Conservation (phyloP, 1,140 invertebrate genomes). For the Nasonia giraulti region DNA sequence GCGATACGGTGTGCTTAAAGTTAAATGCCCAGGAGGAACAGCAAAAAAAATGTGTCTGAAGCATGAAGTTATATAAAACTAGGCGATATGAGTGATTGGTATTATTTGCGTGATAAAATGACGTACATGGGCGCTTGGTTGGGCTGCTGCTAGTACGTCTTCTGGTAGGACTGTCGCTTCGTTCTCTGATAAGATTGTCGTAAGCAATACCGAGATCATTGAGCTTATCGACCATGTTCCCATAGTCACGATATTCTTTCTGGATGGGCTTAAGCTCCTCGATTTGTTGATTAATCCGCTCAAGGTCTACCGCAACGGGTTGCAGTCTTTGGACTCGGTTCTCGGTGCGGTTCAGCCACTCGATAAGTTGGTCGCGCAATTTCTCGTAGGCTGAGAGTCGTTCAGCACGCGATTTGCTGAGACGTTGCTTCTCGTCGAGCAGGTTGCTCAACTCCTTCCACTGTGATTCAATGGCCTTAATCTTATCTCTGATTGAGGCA, state of each 20-base stretch:
- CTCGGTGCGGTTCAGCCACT: conserved; percentile 91
- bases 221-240: conserved; percentile 90
- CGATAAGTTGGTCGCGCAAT: conserved; percentile 86
- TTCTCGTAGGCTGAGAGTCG: conserved; percentile 90
- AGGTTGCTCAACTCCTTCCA: conserved; percentile 89
- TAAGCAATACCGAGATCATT: conserved; percentile 92
- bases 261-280: conserved; percentile 92
- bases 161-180: conserved; percentile 84
- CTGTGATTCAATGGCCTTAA: conserved; percentile 89
- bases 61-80: not conserved
- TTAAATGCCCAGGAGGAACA: not conserved
- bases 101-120: not conserved
- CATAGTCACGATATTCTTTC: conserved; percentile 93
- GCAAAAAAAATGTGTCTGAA: not conserved
- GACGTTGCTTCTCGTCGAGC: conserved; percentile 88
- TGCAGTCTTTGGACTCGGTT: conserved; percentile 81
- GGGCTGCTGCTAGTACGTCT: conserved; percentile 81
- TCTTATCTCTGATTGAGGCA: conserved; percentile 87
- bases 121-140: conserved; percentile 78
- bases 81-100: not conserved
- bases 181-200: conserved; percentile 85
- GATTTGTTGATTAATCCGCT: conserved; percentile 87
- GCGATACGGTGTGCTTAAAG: not conserved
- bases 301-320: conserved; percentile 90
- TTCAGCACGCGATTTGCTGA: conserved; percentile 88